phyloP scores from a whole-genome alignment of 2,797 vertebrate species.

The Bufotes viridis region DNA sequence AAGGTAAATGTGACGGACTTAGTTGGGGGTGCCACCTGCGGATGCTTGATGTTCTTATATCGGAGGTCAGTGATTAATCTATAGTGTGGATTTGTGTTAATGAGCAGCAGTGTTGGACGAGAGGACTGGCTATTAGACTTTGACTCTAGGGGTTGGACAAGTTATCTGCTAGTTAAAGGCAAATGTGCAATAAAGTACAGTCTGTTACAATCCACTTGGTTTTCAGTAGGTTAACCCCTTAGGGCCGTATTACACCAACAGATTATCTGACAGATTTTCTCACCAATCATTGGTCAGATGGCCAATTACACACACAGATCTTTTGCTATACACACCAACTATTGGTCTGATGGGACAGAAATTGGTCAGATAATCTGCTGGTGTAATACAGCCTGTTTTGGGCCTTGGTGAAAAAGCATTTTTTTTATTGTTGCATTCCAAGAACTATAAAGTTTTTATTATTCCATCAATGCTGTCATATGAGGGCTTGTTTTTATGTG shows the following conservation, averaged over 20 bases:
- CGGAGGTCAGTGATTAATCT: neutral
- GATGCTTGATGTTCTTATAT: neutral
- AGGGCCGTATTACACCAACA: too few relatives aligned
- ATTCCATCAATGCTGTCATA: too few relatives aligned
- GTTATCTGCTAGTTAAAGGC: neutral
- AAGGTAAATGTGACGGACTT: conserved; percentile 1
- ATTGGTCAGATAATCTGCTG: too few relatives aligned
- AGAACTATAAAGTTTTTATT: too few relatives aligned
- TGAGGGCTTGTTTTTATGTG: neutral
- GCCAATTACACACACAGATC: too few relatives aligned
- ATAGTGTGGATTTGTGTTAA: neutral
- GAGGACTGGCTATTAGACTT: neutral
- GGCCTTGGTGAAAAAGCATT: too few relatives aligned
- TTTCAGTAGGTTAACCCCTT: neutral
- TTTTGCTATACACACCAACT: too few relatives aligned
- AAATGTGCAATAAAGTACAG: neutral
- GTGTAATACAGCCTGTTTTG: too few relatives aligned
- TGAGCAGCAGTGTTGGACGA: neutral
- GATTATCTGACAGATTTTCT: too few relatives aligned
- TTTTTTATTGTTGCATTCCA: too few relatives aligned
- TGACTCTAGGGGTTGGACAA: neutral
- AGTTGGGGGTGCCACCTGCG: neutral
- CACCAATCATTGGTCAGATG: too few relatives aligned
- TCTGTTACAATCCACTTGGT: neutral
- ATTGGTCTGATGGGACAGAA: too few relatives aligned